Conservation (phyloP, 2,113 vertebrate genomes). For the Aldabrachelys gigantea region DNA sequence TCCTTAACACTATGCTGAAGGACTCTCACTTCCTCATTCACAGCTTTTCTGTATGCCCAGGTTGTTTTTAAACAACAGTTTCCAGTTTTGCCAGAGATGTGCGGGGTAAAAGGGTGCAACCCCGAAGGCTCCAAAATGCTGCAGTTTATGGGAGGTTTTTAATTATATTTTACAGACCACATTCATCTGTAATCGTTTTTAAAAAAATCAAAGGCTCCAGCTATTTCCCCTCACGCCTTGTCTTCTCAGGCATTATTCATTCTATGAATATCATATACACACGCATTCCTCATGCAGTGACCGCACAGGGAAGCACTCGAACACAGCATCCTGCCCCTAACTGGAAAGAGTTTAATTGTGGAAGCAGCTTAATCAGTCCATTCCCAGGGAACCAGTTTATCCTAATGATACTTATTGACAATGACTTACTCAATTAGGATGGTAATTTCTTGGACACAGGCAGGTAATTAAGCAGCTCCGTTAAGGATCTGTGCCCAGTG, state of each 20-base stretch:
- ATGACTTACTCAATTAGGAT: background rate
- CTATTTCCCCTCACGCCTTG: background rate
- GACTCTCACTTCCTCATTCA: background rate
- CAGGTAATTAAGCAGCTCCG: background rate
- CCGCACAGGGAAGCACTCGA: background rate
- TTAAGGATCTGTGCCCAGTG: background rate
- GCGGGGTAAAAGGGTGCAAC: background rate
- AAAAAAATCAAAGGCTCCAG: background rate
- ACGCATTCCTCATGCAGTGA: background rate
- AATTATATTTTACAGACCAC: background rate
- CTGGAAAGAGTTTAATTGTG: background rate
- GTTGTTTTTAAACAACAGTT: background rate
- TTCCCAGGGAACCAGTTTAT: background rate
- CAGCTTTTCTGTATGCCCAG: background rate
- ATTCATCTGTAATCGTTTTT: constrained; percentile 7
- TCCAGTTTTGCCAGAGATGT: background rate
- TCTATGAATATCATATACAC: rapidly evolving
- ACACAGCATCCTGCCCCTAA: rapidly evolving
- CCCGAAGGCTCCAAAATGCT: background rate
- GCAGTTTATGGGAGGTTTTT: background rate
- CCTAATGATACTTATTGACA: background rate
- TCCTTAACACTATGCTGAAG: background rate
- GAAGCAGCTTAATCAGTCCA: constrained; percentile 8
- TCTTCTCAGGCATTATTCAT: background rate
- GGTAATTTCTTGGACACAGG: background rate